These are phyloP conservation scores for Rhagonycha lutea DNA, from an alignment of 2,888 invertebrate genomes.

Conservation along the genomic window DNA sequence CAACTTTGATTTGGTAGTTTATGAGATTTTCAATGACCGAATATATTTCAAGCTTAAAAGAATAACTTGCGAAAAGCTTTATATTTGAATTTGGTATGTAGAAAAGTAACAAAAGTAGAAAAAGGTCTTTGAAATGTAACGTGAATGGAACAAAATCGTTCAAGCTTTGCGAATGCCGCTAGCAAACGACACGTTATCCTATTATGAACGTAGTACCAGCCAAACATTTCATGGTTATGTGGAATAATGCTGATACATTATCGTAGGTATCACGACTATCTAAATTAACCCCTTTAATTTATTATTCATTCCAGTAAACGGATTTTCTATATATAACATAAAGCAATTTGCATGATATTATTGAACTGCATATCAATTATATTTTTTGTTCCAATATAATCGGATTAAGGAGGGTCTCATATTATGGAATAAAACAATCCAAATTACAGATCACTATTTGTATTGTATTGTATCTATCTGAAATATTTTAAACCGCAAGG, in stretches of 20 bases:
- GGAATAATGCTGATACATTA: constrained; percentile 28
- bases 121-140: not conserved
- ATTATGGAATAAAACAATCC: constrained; percentile 6
- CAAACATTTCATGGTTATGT: constrained; percentile 11
- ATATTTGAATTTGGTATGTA: not conserved
- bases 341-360: constrained; percentile 40
- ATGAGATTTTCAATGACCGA: not conserved
- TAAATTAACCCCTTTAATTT: constrained; percentile 43
- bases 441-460: not conserved
- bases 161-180: constrained; percentile 3
- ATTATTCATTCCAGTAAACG: constrained; percentile 41
- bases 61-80: not conserved
- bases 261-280: constrained; percentile 30
- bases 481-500: not conserved
- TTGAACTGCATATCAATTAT: constrained; percentile 34
- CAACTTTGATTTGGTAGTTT: not conserved
- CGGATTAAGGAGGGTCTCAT: constrained; percentile 18
- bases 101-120: not conserved
- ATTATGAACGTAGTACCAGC: constrained; percentile 9
- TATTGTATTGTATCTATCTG: not conserved
- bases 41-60: not conserved
- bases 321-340: constrained; percentile 38
- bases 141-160: not conserved
- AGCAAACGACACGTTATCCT: constrained; percentile 11
- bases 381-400: constrained; percentile 27